Base-by-base conservation (phyloP, 1,140 invertebrate species). In the Bursaphelenchus mucronatus region DNA sequence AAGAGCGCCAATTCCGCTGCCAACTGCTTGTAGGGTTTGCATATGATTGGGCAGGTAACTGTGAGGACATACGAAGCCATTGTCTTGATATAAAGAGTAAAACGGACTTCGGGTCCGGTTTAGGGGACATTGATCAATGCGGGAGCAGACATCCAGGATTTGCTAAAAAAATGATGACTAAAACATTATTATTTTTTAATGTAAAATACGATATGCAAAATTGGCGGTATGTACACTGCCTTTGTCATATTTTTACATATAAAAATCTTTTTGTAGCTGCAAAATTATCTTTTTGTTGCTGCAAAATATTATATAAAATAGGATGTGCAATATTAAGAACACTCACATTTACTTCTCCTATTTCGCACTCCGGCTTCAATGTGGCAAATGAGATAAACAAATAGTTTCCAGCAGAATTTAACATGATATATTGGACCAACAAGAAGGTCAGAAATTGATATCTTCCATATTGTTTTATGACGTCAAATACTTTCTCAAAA, bases 401-500 rank as follows among this genome's bases (percentile, higher is more conserved):
- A 59, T 76, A 74, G 53, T 74, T 74, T 9, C 69, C 70, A 43
- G 74, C 71, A 8, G 71, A 40, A 43, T 75, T 73, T 13, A 76
- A 39, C 73, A 76, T 76, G 9, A 66, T 55, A 56, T 76, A 74
- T 50, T 74, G 71, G 19, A 76, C 70, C 1, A 74, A 47, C 9
- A 76, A 41, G 15, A 74, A 58, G 57, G 71, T 73, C 43, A 74
- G 66, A 40, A 74, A 44, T 41, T 74, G 71, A 49, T 74, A 74
- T 9, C 65, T 39, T n/a, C 71, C 71, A 64, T 76, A 74, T 17
- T 74, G 71, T 17, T 61, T 47, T 15, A 72, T 74, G 10, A 40
- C 41, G 21, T 71, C 70, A 51, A 73, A 74, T 30, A 74, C 64
- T n/a, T 74, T 44, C n/a, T 76, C 74, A 47, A 76, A 74, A 49